Base-by-base conservation (phyloP, 2,888 invertebrate genomes). In the Auanema freiburgensis region DNA sequence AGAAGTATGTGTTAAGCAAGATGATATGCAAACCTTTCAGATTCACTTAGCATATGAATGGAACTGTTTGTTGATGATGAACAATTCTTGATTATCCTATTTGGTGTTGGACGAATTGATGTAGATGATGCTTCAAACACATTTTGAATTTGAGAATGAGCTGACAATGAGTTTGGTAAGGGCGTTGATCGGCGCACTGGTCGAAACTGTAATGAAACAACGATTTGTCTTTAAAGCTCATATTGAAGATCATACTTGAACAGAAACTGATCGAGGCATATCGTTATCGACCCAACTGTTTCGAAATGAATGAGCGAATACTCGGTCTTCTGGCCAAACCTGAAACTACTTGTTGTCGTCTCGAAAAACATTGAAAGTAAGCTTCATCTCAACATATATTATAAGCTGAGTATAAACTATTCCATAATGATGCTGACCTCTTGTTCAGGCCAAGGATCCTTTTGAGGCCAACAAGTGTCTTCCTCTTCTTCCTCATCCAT, bases 291-390 rank as follows among this genome's bases (percentile, higher is more conserved):
- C 51, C 72, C 72, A 72, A 6, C 72, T 62, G n/a, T 53, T 57
- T 6, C 69, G 24, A 4, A 63, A 59, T 25, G 16, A 25, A 42
- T 57, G 33, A 41, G 43, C 14, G 14, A 61, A 14, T 0, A 65
- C 24, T 3, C 59, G 63, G 23, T 56, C 52, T 55, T 70, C 72
- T 1, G 72, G 72, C 72, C 72, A 72, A 3, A 71, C 68, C 68
- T 68, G 63, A 44, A 65, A 43, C 0, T 52, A 16, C 16, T 40
- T 4, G 21, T 49, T 43, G 49, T 46, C 49, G 42, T 3, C 16
- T 21, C 6, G 10, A 10, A 52, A 23, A n/a, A 21, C 6, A 40
- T 42, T 6, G 8, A 14, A 42, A 23, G n/a, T 5, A 52, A 23
- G 52, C 25, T 52, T 52, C 18, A 11, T 52, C 21, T 5, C 21